Evolutionary conservation across 2,888 invertebrate species (phyloP), one percentile per base, ranked within the genome.

Genomic region (Andrena flavipes): DNA sequence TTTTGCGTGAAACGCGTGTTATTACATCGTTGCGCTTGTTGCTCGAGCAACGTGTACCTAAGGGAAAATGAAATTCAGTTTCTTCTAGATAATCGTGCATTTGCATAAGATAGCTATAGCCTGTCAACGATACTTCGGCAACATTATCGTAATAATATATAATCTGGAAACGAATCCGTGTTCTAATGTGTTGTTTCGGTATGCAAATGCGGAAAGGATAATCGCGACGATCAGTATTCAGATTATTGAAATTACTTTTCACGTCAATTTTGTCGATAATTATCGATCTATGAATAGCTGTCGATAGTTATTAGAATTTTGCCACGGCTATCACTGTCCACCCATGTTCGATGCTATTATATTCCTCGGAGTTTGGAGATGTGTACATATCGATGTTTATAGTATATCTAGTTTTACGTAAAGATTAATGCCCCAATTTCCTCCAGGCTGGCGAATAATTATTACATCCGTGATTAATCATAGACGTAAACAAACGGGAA

Each of bases 101-200:
- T 80, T 72, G 67, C 71, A 76, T 67, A 63, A 56, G 64, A 49
- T 16, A 63, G 65, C 67, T 77, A 48, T 16, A 60, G 48, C 5
- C 70, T 30, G 48, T 16, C 49, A 59, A 42, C 75, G 56, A 48
- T 56, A 23, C 56, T 49, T 60, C 26, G 42, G 72, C 71, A 54
- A 59, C 56, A 71, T 64, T 48, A 76, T 70, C 20, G 68, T 54
- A 23, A 67, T 60, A 30, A 56, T 26, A 20, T 42, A 42, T 42
- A 42, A 42, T 42, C 16, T 42, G 16, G 16, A 16, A 42, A 5
- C 42, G 42, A 42, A 1, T 42, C 5, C 16, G 42, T 42, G 42
- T 42, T 16, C 16, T 16, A 42, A 42, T 42, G 42, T 42, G 42
- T 16, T 42, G 42, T 42, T 42, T 42, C 42, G 13, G 13, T 42